phyloP scores from a whole-genome alignment of 2,797 vertebrate species.

The Melanotaenia pygmaea region DNA sequence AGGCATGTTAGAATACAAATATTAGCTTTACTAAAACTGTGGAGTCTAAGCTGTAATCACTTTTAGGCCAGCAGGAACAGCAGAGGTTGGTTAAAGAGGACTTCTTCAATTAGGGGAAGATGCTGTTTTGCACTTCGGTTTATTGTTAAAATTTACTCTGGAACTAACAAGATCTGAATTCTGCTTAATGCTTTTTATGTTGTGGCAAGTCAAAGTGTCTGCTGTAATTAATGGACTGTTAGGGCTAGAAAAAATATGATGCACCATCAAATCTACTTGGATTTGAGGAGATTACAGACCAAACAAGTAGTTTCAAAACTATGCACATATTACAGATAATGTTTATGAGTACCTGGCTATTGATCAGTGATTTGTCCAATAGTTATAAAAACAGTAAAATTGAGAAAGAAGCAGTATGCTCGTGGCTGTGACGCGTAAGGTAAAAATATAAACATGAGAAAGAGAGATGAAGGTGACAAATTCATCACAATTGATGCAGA shows the following conservation, averaged over 20 bases:
- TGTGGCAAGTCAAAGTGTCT: neutral
- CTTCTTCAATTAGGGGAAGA: neutral
- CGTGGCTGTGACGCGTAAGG: conserved; percentile 18
- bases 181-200: neutral
- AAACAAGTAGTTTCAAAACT: neutral
- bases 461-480: conserved; percentile 42
- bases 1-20: too few species aligned
- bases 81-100: too few species aligned
- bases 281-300: neutral
- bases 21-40: too few species aligned
- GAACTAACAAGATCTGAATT: neutral
- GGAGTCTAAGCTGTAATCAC: too few species aligned
- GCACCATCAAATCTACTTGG: neutral
- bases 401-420: neutral
- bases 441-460: conserved; percentile 14
- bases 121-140: neutral
- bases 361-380: neutral
- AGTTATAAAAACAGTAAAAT: neutral
- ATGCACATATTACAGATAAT: too few species aligned
- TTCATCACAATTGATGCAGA: conserved; percentile 42
- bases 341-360: neutral
- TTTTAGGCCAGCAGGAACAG: too few species aligned
- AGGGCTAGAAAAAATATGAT: neutral
- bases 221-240: neutral
- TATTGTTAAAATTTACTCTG: neutral